These are phyloP conservation scores for Athene noctua DNA, from an alignment of 2,113 vertebrate species.

Conservation along the genomic window DNA sequence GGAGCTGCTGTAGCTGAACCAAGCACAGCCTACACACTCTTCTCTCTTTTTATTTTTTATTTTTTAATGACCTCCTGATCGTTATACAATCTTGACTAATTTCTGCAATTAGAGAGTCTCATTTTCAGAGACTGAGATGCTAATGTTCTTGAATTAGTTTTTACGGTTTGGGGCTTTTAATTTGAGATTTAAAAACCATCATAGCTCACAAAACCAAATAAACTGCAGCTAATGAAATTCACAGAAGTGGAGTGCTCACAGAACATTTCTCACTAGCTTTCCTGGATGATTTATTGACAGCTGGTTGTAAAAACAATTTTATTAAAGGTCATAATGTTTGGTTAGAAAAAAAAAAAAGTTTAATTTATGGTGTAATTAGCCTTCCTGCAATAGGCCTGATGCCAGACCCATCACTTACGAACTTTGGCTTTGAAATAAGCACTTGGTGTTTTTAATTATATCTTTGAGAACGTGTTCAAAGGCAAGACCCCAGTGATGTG, in stretches of 20 bases:
- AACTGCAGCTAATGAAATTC: constrained; percentile 81
- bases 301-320: constrained; percentile 87
- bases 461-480: constrained; percentile 65
- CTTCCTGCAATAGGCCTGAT: constrained; percentile 77
- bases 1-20: neutral
- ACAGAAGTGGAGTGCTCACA: constrained; percentile 73
- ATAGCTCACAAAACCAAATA: constrained; percentile 78
- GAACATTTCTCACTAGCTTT: constrained; percentile 75
- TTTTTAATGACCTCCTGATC: constrained; percentile 71
- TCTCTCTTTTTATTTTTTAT: neutral
- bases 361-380: constrained; percentile 87
- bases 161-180: constrained; percentile 77
- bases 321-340: constrained; percentile 85
- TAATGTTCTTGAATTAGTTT: constrained; percentile 77
- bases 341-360: constrained; percentile 62
- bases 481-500: constrained; percentile 49
- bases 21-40: neutral
- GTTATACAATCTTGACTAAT: constrained; percentile 74
- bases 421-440: constrained; percentile 65
- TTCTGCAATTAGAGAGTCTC: constrained; percentile 74
- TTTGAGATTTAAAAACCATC: constrained; percentile 81
- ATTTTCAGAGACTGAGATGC: constrained; percentile 70
- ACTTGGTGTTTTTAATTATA: constrained; percentile 79
- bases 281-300: constrained; percentile 83
- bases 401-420: constrained; percentile 73